Conservation (phyloP, 2,797 vertebrate genomes). For the Enteromius radiatus region DNA sequence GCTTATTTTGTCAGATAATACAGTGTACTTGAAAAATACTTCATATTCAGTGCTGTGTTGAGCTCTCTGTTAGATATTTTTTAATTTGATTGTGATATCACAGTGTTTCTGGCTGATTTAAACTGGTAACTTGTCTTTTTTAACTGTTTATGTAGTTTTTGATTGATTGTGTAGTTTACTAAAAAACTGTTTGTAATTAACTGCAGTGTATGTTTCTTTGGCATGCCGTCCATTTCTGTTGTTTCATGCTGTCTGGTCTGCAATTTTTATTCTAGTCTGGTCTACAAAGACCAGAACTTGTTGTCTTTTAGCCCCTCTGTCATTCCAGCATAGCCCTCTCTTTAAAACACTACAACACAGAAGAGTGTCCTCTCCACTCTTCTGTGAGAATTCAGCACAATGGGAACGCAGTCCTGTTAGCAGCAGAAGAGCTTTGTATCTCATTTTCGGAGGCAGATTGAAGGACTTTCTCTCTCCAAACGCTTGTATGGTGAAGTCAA, state of each 20-base stretch:
- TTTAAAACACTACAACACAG: slow-evolving; percentile 35
- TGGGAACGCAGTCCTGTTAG: slow-evolving; percentile 18
- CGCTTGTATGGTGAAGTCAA: slow-evolving; percentile 46
- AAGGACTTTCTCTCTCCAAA: slow-evolving; percentile 49
- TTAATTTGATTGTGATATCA: not conserved
- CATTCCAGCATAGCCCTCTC: slow-evolving; percentile 22
- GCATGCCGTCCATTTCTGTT: not conserved
- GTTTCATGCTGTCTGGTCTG: not conserved
- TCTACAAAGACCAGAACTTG: slow-evolving; percentile 34
- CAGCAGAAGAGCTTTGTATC: slow-evolving; percentile 32
- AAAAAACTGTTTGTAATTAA: not conserved
- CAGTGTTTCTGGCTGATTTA: not conserved
- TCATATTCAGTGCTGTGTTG: not conserved
- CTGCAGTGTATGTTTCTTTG: not conserved
- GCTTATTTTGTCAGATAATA: not conserved
- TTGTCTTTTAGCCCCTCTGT: slow-evolving; percentile 3
- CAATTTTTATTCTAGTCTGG: not conserved
- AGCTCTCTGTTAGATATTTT: not conserved
- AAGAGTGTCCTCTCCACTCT: slow-evolving; percentile 21
- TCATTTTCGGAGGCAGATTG: slow-evolving; percentile 48
- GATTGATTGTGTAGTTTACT: not conserved
- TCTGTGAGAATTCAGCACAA: slow-evolving; percentile 28
- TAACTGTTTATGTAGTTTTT: not conserved
- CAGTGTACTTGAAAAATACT: not conserved
- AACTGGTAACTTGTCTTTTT: not conserved